phyloP scores from a whole-genome alignment of 2,797 vertebrate genomes.

The Bovichtus diacanthus region DNA sequence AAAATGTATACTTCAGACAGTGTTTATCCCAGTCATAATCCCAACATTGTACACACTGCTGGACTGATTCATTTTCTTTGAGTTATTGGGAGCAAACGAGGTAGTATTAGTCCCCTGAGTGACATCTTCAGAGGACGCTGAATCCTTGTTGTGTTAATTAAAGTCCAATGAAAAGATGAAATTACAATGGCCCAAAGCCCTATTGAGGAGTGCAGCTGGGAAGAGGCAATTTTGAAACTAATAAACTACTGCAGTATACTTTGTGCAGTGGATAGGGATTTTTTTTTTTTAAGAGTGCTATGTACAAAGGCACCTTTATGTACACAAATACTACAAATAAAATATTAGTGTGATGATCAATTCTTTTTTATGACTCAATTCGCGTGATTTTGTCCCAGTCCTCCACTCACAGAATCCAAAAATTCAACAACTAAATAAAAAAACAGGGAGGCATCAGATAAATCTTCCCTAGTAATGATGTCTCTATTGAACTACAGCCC shows the following conservation, averaged over 20 bases:
- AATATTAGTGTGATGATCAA: conserved; percentile 28
- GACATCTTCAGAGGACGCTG: conserved; percentile 57
- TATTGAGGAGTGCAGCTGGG: conserved; percentile 31
- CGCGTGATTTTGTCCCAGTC: conserved; percentile 5
- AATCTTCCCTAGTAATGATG: conserved; percentile 26
- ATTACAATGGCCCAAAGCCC: conserved; percentile 58
- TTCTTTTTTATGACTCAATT: conserved; percentile 30
- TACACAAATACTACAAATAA: conserved; percentile 19
- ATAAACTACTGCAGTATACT: conserved; percentile 25
- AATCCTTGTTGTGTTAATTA: conserved; percentile 76
- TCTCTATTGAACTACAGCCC: conserved; percentile 14
- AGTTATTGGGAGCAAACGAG: conserved; percentile 57
- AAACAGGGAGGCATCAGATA: conserved; percentile 14
- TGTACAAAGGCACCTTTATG: conserved; percentile 33
- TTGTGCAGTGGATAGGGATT: conserved; percentile 17
- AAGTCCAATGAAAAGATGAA: conserved; percentile 67
- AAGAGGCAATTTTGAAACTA: conserved; percentile 52
- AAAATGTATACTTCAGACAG: conserved; percentile 6
- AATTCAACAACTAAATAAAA: not conserved
- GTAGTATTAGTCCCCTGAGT: conserved; percentile 61
- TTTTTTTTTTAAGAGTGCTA: conserved; percentile 11
- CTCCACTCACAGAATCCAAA: conserved; percentile 3
- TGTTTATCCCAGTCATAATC: conserved; percentile 41
- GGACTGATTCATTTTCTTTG: conserved; percentile 46
- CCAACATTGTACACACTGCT: conserved; percentile 21